These are phyloP conservation scores for Sparidentex hasta DNA, from an alignment of 2,797 vertebrate genomes.

Conservation along the genomic window DNA sequence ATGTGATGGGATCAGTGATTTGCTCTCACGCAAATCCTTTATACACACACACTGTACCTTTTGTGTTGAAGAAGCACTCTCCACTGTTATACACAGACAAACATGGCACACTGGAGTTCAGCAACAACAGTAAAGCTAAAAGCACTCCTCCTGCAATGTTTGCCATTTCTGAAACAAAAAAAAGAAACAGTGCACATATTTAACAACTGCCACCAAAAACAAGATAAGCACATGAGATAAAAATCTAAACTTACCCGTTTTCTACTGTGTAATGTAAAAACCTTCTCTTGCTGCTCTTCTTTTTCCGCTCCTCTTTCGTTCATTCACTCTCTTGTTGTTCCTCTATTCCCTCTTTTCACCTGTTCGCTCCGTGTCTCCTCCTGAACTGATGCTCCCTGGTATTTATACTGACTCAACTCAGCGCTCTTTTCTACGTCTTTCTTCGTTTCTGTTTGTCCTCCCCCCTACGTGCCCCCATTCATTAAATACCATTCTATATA, in stretches of 20 bases:
- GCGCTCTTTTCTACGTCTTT: slow-evolving; percentile 43
- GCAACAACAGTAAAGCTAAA: slow-evolving; percentile 68
- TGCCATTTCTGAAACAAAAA: slow-evolving; percentile 68
- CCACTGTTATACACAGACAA: slow-evolving; percentile 76
- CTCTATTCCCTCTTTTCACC: slow-evolving; percentile 14
- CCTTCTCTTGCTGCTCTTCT: slow-evolving; percentile 11
- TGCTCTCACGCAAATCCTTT: no score
- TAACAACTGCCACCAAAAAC: neutral
- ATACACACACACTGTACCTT: slow-evolving; percentile 73
- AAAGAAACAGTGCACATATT: neutral
- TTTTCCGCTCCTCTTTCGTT: slow-evolving; percentile 35
- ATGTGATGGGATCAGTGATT: neutral
- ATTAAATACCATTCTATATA: slow-evolving; percentile 51
- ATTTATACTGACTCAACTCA: slow-evolving; percentile 78
- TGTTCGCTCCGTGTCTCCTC: slow-evolving; percentile 31
- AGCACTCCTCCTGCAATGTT: slow-evolving; percentile 55
- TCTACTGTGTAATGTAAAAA: neutral
- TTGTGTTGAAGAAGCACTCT: slow-evolving; percentile 87
- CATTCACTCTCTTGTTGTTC: slow-evolving; percentile 40
- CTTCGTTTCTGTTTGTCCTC: slow-evolving; percentile 41
- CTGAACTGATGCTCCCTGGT: slow-evolving; percentile 57
- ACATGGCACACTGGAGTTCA: slow-evolving; percentile 67
- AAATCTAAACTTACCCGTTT: slow-evolving; percentile 43
- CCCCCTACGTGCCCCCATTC: neutral
- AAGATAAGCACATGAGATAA: neutral